Evolutionary conservation across 2,888 invertebrate species (phyloP), one percentile per base, ranked within the genome.

Genomic region (Ennomos fuscantarius): DNA sequence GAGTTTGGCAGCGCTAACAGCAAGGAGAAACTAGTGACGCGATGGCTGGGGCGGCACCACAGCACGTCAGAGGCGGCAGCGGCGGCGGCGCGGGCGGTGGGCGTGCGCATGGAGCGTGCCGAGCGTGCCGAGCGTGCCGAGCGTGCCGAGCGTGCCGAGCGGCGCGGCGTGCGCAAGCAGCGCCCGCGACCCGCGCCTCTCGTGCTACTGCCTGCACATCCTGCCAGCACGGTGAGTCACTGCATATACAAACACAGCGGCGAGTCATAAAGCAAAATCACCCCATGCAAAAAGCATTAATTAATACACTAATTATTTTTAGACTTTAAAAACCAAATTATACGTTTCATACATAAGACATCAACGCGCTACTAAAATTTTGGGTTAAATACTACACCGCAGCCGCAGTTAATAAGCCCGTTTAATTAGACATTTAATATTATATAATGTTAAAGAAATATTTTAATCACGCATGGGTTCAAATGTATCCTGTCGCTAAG

Each of bases 21-120:
- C 69, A 93, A 93, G 58, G 93, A 93, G 75, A 92, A 92, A 69
- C 81, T 94, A 59, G 93, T 94, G 64, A 89, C 87, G 56, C 92
- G 92, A 15, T 94, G 94, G 94, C 80, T 94, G 66, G 94, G 93
- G 8, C 92, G 92, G 59, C 93, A 87, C 56, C 77, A 74, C 61
- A 66, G 68, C 15, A 67, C 60, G 40, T 55, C 54, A 51, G 63
- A 60, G 40, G 63, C 59, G 8, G 62, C 50, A 12, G 55, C 65
- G 9, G 63, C 64, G 44, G 58, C 72, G 9, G 48, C 69, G 36
- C 69, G 59, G 24, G 42, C 63, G 62, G 51, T 31, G 47, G 68
- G 55, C 43, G 87, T n/a, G 42, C 74, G 56, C 13, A 24, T 34
- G 68, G 63, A 51, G 45, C 63, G 69, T 37, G 50, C 66, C 37